These are phyloP conservation scores for Psephotus haematonotus DNA, from an alignment of 2,113 vertebrate species.

Conservation along the genomic window DNA sequence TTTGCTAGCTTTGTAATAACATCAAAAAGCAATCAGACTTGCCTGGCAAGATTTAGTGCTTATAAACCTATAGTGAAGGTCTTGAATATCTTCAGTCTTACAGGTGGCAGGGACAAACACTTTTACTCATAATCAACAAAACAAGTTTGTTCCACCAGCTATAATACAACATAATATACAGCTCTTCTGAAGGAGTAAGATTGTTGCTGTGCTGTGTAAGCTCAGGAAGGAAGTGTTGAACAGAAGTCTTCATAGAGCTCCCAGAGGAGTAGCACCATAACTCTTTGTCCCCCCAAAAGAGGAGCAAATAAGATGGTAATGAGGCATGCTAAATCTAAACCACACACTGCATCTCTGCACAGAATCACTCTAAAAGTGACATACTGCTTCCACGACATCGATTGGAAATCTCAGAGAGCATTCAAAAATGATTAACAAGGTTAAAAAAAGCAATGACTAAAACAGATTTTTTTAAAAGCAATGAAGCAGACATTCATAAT, in stretches of 20 bases:
- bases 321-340: neutral
- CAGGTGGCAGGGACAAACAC: neutral
- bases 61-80: neutral
- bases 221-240: neutral
- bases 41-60: neutral
- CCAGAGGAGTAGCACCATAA: accelerated
- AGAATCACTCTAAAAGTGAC: neutral
- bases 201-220: neutral
- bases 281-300: neutral
- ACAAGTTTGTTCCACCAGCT: neutral
- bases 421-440: neutral
- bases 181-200: neutral
- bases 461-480: neutral
- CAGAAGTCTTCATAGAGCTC: neutral
- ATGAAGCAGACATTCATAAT: neutral
- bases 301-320: neutral
- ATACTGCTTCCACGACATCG: neutral
- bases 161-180: neutral
- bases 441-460: neutral
- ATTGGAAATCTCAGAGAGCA: neutral
- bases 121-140: neutral
- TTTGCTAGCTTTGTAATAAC: neutral
- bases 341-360: neutral
- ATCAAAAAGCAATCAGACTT: constrained; percentile 9
- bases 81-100: neutral